Evolutionary conservation across 1,140 invertebrate species (phyloP).

Genomic region (Tetramorium parvispinum): DNA sequence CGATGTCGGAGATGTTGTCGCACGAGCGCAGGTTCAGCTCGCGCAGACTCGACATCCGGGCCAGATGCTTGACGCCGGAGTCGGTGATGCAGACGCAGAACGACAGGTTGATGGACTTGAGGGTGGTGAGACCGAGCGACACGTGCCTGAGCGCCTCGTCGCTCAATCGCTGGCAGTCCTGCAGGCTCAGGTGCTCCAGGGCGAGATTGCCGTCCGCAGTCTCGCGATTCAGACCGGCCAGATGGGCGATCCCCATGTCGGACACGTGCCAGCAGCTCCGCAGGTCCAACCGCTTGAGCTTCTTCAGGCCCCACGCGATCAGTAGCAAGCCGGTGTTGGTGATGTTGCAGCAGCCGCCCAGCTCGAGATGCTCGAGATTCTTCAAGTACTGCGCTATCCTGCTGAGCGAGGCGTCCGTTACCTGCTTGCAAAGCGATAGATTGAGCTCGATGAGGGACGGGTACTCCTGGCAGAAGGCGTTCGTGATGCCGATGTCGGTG

Average conservation of each 20-base stretch:
- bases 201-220: constrained; percentile 89
- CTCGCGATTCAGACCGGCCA: constrained; percentile 91
- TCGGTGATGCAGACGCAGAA: constrained; percentile 98
- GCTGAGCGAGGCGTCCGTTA: constrained; percentile 94
- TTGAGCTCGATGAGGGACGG: constrained; percentile 92
- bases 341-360: constrained; percentile 96
- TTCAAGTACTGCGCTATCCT: constrained; percentile 94
- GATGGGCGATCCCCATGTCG: constrained; percentile 94
- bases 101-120: constrained; percentile 95
- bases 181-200: constrained; percentile 94
- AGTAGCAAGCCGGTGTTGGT: constrained; percentile 94
- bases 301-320: constrained; percentile 94
- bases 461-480: constrained; percentile 91
- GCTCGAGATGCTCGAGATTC: constrained; percentile 94
- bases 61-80: constrained; percentile 94
- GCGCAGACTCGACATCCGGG: constrained; percentile 92
- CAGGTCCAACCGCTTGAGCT: constrained; percentile 93
- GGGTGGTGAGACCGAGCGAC: constrained; percentile 91
- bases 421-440: constrained; percentile 97
- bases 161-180: constrained; percentile 97
- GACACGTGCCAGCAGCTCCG: constrained; percentile 96
- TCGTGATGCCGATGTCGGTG: constrained; percentile 92
- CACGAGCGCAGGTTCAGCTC: constrained; percentile 97
- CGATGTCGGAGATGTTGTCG: constrained; percentile 96
- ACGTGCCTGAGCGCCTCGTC: constrained; percentile 96